phyloP scores from a whole-genome alignment of 2,797 vertebrate species.

The Myotis vivesi region DNA sequence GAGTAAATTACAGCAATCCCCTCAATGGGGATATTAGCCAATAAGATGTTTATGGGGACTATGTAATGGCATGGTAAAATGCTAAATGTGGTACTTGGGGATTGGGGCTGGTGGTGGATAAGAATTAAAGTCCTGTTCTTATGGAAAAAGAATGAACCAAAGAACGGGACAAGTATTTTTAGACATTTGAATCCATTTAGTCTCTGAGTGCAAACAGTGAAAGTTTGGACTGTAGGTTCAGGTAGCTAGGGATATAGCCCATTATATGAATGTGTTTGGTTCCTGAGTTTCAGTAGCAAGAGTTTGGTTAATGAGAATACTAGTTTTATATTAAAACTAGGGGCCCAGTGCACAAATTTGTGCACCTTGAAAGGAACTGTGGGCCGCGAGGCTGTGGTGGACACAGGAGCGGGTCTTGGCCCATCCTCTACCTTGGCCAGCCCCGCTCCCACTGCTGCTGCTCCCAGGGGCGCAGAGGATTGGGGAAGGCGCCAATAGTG shows the following conservation, averaged over 20 bases:
- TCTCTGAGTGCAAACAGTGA: background rate
- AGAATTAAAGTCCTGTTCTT: slow-evolving; percentile 27
- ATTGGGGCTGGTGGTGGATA: background rate
- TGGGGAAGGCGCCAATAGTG: too few relatives aligned
- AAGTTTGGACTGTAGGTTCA: background rate
- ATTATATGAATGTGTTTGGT: background rate
- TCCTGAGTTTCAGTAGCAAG: slow-evolving; percentile 10
- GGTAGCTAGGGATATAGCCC: background rate
- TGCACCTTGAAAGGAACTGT: too few relatives aligned
- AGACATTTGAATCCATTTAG: background rate
- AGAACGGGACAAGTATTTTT: background rate
- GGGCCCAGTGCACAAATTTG: too few relatives aligned
- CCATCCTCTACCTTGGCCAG: too few relatives aligned
- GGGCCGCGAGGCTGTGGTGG: too few relatives aligned
- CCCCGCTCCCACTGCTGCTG: too few relatives aligned
- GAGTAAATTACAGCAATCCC: background rate
- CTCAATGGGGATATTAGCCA: background rate
- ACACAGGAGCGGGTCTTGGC: too few relatives aligned
- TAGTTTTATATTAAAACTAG: background rate
- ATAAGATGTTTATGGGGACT: slow-evolving; percentile 7
- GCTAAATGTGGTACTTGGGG: background rate
- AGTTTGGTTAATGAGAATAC: slow-evolving; percentile 1
- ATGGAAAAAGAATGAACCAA: background rate
- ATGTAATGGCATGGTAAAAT: background rate
- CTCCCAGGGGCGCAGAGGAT: too few relatives aligned